Conservation (phyloP, 2,113 vertebrate genomes). For the Tyrannus savana region DNA sequence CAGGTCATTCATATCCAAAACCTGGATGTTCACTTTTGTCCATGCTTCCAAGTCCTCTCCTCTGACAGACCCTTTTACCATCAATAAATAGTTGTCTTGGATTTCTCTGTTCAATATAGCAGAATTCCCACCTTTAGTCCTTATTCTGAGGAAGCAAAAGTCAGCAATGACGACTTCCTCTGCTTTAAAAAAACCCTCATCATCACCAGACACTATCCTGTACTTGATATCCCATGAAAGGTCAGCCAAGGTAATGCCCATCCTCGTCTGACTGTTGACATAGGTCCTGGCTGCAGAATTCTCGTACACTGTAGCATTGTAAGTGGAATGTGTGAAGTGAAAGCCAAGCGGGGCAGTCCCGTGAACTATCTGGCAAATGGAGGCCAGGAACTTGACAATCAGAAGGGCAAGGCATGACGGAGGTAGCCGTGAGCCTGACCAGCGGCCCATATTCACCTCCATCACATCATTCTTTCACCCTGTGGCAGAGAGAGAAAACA, state of each 20-base stretch:
- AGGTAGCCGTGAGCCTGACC: constrained; percentile 82
- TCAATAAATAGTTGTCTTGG: constrained; percentile 93
- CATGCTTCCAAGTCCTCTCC: constrained; percentile 93
- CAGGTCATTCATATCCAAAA: constrained; percentile 98
- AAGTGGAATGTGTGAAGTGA: constrained; percentile 88
- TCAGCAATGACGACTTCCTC: constrained; percentile 94
- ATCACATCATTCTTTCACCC: constrained; percentile 89
- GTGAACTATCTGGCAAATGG: constrained; percentile 74
- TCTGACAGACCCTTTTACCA: constrained; percentile 91
- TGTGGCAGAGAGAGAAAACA: constrained; percentile 67
- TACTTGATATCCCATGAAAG: constrained; percentile 95
- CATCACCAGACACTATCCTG: constrained; percentile 94
- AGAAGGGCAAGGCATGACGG: constrained; percentile 79
- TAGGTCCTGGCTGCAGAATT: constrained; percentile 97
- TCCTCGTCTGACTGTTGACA: constrained; percentile 89
- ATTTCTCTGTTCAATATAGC: constrained; percentile 97
- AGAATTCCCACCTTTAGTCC: constrained; percentile 97
- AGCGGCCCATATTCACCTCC: constrained; percentile 89
- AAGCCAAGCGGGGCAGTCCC: constrained; percentile 78
- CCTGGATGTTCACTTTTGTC: constrained; percentile 94
- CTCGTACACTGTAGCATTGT: constrained; percentile 93
- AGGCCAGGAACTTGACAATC: constrained; percentile 77
- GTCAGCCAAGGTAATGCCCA: constrained; percentile 88
- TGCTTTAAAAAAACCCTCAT: constrained; percentile 97
- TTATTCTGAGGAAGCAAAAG: constrained; percentile 96